phyloP scores from a whole-genome alignment of 2,797 vertebrate genomes.

The Gallinago stenura region DNA sequence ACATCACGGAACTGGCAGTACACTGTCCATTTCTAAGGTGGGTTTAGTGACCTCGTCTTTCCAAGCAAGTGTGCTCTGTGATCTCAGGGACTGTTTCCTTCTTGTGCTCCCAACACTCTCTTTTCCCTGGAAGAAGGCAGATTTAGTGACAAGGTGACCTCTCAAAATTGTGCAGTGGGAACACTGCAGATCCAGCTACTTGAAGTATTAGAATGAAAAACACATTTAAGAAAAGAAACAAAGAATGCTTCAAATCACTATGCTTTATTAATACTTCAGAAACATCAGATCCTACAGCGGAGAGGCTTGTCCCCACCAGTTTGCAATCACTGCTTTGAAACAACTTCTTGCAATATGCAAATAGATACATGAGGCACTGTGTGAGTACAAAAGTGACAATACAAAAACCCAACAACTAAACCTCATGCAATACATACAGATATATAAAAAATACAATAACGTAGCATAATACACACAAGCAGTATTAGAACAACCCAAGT shows the following conservation, averaged over 20 bases:
- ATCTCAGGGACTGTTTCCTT: background rate
- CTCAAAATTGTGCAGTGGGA: background rate
- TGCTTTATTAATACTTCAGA: constrained; percentile 73
- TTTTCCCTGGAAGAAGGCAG: background rate
- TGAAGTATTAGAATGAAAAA: background rate
- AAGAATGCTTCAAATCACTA: background rate
- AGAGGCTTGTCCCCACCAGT: background rate
- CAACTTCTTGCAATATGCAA: constrained; percentile 64
- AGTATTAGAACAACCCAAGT: constrained; percentile 40
- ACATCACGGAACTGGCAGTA: background rate
- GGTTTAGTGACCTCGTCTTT: background rate
- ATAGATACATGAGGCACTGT: constrained; percentile 67
- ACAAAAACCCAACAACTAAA: constrained; percentile 47
- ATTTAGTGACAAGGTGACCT: background rate
- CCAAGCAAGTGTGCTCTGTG: background rate
- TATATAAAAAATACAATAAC: constrained; percentile 16
- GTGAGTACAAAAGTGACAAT: constrained; percentile 67
- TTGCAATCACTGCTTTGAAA: constrained; percentile 40
- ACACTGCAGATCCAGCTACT: background rate
- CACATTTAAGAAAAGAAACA: background rate
- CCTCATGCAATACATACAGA: constrained; percentile 60
- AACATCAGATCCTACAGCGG: constrained; percentile 24
- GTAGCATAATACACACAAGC: constrained; percentile 49
- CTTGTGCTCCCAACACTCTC: background rate
- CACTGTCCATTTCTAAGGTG: background rate